These are phyloP conservation scores for Hyla sarda DNA, from an alignment of 2,113 vertebrate genomes.

Conservation along the genomic window DNA sequence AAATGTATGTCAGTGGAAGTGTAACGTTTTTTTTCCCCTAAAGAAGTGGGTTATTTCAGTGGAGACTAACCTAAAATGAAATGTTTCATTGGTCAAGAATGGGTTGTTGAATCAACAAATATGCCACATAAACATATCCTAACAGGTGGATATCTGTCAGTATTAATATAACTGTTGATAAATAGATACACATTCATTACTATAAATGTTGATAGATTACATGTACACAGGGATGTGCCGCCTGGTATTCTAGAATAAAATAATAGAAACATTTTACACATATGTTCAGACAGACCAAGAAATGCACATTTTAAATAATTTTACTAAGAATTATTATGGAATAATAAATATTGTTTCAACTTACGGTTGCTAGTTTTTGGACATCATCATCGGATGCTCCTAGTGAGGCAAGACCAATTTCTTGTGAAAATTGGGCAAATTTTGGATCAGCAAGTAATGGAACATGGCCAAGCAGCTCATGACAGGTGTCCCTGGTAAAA, in stretches of 20 bases:
- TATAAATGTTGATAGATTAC: neutral
- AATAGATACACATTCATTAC: too few relatives aligned
- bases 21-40: too few relatives aligned
- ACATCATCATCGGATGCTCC: slow-evolving; percentile 94
- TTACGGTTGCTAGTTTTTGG: slow-evolving; percentile 96
- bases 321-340: neutral
- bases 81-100: too few relatives aligned
- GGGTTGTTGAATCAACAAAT: neutral
- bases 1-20: too few relatives aligned
- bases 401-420: slow-evolving; percentile 94
- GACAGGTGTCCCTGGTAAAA: slow-evolving; percentile 89
- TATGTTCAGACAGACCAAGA: neutral
- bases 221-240: neutral
- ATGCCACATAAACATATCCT: neutral
- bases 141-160: neutral
- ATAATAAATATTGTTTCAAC: slow-evolving; percentile 61
- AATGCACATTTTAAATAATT: neutral
- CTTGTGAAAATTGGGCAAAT: slow-evolving; percentile 98
- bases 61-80: too few relatives aligned
- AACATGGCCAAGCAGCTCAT: slow-evolving; percentile 95
- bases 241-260: neutral
- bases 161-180: too few relatives aligned
- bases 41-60: too few relatives aligned
- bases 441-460: slow-evolving; percentile 95
- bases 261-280: neutral